phyloP scores from a whole-genome alignment of 1,140 invertebrate species.

The Oppia nitens region DNA sequence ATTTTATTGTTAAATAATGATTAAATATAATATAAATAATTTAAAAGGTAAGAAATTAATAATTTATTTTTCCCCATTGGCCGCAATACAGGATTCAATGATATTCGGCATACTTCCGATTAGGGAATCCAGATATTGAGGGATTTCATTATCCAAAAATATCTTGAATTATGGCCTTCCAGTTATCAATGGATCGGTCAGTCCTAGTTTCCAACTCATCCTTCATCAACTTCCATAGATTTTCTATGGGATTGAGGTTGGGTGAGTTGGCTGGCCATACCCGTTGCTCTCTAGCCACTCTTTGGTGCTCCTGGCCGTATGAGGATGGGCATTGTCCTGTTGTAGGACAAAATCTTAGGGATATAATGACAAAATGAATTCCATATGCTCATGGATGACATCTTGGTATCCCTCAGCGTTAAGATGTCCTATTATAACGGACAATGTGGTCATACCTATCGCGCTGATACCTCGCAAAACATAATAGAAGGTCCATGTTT shows the following conservation, averaged over 20 bases:
- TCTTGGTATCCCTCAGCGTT: neutral
- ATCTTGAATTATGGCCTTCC: neutral
- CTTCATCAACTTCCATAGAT: neutral
- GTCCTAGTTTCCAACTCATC: neutral
- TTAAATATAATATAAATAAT: neutral
- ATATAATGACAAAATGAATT: neutral
- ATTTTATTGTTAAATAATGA: neutral
- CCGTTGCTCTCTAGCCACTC: neutral
- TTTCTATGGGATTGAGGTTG: neutral
- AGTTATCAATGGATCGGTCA: neutral
- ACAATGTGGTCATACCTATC: neutral
- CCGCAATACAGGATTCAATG: neutral
- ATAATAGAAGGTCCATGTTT: neutral
- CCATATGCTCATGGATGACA: neutral
- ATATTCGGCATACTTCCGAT: neutral
- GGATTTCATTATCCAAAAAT: neutral
- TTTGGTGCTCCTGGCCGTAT: neutral
- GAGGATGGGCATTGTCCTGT: neutral
- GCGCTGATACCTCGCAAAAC: neutral
- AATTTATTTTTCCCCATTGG: neutral
- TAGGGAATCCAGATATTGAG: neutral
- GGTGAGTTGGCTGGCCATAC: neutral
- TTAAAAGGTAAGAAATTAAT: neutral
- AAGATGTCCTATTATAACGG: neutral
- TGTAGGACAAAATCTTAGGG: neutral